Percentiles rank a stretch among this genome's conserved stretches.
phyloP scores from a whole-genome alignment of 1,140 invertebrate genomes.

The Hyles euphorbiae region DNA sequence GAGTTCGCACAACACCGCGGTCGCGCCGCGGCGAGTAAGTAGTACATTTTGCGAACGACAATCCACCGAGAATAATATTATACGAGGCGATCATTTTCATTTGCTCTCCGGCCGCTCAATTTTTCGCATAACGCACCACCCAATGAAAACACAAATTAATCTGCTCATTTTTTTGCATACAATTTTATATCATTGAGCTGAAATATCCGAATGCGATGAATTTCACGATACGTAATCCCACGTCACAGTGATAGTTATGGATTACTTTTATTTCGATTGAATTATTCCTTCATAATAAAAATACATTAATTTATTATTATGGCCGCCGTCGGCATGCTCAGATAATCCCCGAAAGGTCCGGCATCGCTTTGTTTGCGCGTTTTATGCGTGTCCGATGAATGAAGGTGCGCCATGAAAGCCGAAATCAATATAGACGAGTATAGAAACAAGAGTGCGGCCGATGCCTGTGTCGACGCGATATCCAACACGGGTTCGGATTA shows the following conservation, averaged over 20 bases:
- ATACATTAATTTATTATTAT: conserved; percentile 43
- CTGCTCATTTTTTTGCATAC: conserved; percentile 72
- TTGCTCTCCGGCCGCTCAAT: conserved; percentile 59
- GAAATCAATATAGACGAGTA: conserved; percentile 59
- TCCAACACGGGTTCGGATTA: conserved; percentile 75
- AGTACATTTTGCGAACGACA: conserved; percentile 45
- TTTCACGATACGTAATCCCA: conserved; percentile 59
- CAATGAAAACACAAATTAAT: conserved; percentile 74
- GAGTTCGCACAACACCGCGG: not conserved
- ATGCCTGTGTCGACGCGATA: conserved; percentile 70
- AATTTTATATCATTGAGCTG: conserved; percentile 70
- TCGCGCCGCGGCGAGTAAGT: conserved; percentile 9
- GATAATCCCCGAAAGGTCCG: conserved; percentile 32
- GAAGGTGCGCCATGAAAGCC: conserved; percentile 45
- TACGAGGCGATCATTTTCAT: conserved; percentile 63
- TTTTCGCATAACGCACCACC: conserved; percentile 70
- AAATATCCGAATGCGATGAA: conserved; percentile 62
- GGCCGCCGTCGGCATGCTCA: conserved; percentile 9
- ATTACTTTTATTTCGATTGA: conserved; percentile 63
- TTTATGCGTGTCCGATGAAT: conserved; percentile 37
- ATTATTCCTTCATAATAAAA: conserved; percentile 63
- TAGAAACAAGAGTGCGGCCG: conserved; percentile 46
- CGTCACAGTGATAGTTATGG: conserved; percentile 64
- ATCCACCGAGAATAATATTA: conserved; percentile 54
- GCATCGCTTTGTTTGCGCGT: conserved; percentile 32